Base-by-base conservation (phyloP, 2,797 vertebrate genomes). In the Cheirogaleus major region DNA sequence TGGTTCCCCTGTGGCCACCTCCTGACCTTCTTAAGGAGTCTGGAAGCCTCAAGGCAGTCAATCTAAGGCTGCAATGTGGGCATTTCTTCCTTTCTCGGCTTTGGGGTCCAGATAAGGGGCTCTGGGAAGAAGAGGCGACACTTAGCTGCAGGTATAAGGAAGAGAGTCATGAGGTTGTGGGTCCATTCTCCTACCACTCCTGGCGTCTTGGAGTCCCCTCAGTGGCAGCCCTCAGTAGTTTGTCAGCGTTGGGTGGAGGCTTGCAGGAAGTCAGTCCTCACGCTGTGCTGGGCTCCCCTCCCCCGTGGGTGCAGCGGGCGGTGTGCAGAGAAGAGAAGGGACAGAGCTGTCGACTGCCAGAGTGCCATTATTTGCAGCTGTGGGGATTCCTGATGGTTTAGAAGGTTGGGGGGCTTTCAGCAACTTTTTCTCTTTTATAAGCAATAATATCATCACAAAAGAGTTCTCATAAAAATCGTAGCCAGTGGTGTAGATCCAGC, bases 331-430 rank as follows among this genome's bases (percentile, higher is more conserved):
- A 50, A 45, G 27, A n/a, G 18, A 11, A 12, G 35, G 27, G 41
- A 4, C 0, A 4, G 11, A 1, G 25, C 81, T 30, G 23, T 45
- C 79, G 0, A 0, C 43, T 7, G 30, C 72, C 27, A 2, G 5
- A 65, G 25, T 17, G 30, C 65, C 43, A 0, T 8, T 13, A 2
- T 1, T 5, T 6, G 11, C 17, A 7, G 61, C n/a, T 25, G 38
- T 5, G 12, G 4, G 45, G 30, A 13, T 35, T 48, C 82, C 32
- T 0, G 0, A 2, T 0, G 7, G n/a, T 17, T 63, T 35, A 22
- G 67, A 38, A 32, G 61, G 50, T 7, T 12, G 1, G 5, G 18
- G n/a, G 70, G 27, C 57, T 95, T 41, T n/a, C 11, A 15, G 32
- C 84, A 59, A 27, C 35, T 43, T 38, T 27, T 27, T 27, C 73